phyloP scores from a whole-genome alignment of 2,888 invertebrate genomes.

The Eristalinus sepulchralis region DNA sequence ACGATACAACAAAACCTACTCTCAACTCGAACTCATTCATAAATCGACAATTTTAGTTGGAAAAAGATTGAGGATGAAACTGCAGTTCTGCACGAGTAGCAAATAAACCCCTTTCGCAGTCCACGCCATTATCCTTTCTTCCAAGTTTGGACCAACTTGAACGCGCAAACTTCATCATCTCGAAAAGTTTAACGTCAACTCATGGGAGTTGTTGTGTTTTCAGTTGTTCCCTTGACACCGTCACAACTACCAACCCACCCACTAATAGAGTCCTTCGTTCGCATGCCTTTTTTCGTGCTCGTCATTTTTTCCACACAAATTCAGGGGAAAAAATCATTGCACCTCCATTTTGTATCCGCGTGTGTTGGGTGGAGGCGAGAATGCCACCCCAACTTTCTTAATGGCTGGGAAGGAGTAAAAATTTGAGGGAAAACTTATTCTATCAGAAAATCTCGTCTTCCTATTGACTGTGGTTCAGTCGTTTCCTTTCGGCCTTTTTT shows the following conservation, averaged over 20 bases:
- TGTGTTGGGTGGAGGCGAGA: neutral
- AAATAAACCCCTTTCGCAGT: neutral
- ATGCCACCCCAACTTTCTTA: neutral
- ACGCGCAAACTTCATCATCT: neutral
- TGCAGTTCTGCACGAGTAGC: neutral
- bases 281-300: neutral
- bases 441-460: constrained; percentile 65
- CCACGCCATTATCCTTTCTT: neutral
- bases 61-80: neutral
- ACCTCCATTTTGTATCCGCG: constrained; percentile 45
- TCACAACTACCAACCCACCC: neutral
- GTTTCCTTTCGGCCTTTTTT: neutral
- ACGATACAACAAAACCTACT: neutral
- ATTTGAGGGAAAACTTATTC: constrained; percentile 45
- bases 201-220: neutral
- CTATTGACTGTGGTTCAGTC: constrained; percentile 53
- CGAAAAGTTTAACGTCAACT: neutral
- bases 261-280: neutral
- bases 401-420: neutral
- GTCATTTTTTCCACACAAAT: neutral
- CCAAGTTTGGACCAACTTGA: neutral
- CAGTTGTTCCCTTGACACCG: neutral
- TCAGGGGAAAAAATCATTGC: constrained; percentile 5
- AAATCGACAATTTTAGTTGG: neutral
- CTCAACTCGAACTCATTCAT: neutral